These are phyloP conservation scores for Pao palembangensis DNA, from an alignment of 2,113 vertebrate genomes.

Conservation along the genomic window DNA sequence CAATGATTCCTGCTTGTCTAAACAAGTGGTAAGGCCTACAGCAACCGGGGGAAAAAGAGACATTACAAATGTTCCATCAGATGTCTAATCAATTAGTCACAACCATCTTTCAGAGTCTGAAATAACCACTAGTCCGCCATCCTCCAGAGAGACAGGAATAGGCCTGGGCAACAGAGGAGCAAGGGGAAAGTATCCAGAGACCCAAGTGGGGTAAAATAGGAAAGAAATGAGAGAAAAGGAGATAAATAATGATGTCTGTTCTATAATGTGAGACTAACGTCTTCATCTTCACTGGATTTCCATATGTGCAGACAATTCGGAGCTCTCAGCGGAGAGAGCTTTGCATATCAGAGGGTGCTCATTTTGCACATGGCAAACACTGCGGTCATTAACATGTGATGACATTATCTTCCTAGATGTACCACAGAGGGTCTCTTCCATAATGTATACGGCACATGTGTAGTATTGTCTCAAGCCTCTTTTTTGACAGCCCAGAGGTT, in stretches of 20 bases:
- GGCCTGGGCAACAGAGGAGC: conserved; percentile 60
- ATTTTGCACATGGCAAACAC: conserved; percentile 52
- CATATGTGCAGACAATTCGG: conserved; percentile 36
- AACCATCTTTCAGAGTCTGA: conserved; percentile 67
- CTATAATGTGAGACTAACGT: conserved; percentile 27
- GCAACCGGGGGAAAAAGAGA: conserved; percentile 55
- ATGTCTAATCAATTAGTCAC: conserved; percentile 76
- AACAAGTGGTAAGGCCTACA: conserved; percentile 54
- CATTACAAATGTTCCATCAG: conserved; percentile 67
- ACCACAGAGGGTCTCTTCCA: conserved; percentile 58
- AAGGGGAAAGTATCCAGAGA: conserved; percentile 61
- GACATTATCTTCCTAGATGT: conserved; percentile 68
- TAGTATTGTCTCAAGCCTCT: conserved; percentile 37
- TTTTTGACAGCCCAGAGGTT: conserved; percentile 44
- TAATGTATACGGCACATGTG: conserved; percentile 56
- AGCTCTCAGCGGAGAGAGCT: conserved; percentile 43
- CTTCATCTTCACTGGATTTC: conserved; percentile 53
- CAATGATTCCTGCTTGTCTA: conserved; percentile 62
- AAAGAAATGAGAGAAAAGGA: conserved; percentile 47
- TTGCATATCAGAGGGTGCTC: conserved; percentile 71
- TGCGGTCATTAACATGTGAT: conserved; percentile 72
- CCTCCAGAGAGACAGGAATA: conserved; percentile 61
- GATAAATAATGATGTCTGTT: conserved; percentile 75
- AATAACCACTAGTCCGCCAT: conserved; percentile 63
- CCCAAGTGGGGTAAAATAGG: conserved; percentile 57